phyloP scores from a whole-genome alignment of 1,140 invertebrate species.

The Drosophila rufa region DNA sequence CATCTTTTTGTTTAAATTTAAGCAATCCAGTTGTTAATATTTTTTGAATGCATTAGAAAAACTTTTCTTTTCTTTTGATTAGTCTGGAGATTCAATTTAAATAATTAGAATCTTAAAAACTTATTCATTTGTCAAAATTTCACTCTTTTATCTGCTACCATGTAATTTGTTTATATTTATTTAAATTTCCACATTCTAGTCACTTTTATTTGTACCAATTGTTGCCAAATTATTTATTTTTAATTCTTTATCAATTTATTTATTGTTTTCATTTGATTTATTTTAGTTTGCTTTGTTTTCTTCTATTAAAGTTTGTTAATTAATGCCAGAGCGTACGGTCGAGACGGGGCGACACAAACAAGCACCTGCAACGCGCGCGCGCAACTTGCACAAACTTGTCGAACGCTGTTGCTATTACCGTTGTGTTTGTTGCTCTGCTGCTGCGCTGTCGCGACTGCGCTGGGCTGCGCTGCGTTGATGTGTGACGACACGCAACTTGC shows the following conservation, averaged over 20 bases:
- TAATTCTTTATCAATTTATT: neutral
- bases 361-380: constrained; percentile 35
- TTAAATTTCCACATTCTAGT: neutral
- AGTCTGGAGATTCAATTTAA: too few relatives aligned
- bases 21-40: neutral
- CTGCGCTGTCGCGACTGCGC: constrained; percentile 34
- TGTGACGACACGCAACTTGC: constrained; percentile 39
- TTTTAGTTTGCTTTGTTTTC: neutral
- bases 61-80: too few relatives aligned
- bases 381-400: constrained; percentile 49
- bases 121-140: neutral
- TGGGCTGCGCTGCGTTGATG: constrained; percentile 7
- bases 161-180: neutral
- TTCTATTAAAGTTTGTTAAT: constrained; percentile 2
- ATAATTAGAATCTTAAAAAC: neutral
- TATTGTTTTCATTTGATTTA: neutral
- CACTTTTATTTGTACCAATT: neutral
- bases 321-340: neutral
- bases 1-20: neutral
- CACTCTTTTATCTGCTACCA: neutral
- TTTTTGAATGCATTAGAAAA: too few relatives aligned
- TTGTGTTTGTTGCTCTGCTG: constrained; percentile 20
- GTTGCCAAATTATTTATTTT: neutral
- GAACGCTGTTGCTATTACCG: constrained; percentile 23
- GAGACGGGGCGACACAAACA: neutral